Percentiles rank a stretch among this genome's conserved stretches.
Evolutionary conservation across 2,797 vertebrate species (phyloP).

Genomic region (Oryzias sinensis): DNA sequence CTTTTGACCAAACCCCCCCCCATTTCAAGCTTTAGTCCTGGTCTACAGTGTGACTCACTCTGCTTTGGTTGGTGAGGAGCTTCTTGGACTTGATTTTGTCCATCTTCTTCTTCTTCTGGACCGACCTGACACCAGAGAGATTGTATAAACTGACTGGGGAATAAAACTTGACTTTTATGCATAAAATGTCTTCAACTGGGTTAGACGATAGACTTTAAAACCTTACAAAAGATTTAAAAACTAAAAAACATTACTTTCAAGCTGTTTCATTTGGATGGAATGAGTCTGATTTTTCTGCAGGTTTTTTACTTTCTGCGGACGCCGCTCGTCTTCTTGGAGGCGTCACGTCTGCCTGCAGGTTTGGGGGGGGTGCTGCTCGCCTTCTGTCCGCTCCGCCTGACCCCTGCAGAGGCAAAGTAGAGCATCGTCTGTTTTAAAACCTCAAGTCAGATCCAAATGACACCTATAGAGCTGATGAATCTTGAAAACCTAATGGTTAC

Average conservation of each 20-base stretch:
- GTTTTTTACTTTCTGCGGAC: conserved; percentile 31
- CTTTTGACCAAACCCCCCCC: no score
- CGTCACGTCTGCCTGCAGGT: conserved; percentile 21
- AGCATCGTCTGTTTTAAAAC: no score
- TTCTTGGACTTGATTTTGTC: conserved; percentile 33
- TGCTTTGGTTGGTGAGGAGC: conserved; percentile 7
- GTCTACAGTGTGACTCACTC: conserved; percentile 27
- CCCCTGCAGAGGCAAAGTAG: conserved; percentile 1
- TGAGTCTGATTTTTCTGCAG: not conserved
- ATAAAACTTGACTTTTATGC: no score
- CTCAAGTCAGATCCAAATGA: no score
- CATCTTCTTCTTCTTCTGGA: conserved; percentile 22
- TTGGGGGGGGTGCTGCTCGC: conserved; percentile 37
- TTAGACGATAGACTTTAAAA: no score
- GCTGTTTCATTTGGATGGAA: not conserved
- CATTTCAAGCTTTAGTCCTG: no score
- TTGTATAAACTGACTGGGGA: conserved; percentile 8
- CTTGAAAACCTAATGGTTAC: no score
- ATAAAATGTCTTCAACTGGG: no score
- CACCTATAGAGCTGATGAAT: no score
- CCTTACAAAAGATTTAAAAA: not conserved
- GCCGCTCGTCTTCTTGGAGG: conserved; percentile 22
- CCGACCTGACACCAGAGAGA: not conserved
- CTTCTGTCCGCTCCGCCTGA: conserved; percentile 12
- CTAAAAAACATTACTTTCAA: not conserved